Conservation (phyloP, 2,113 vertebrate species). For the Petromus typicus region DNA sequence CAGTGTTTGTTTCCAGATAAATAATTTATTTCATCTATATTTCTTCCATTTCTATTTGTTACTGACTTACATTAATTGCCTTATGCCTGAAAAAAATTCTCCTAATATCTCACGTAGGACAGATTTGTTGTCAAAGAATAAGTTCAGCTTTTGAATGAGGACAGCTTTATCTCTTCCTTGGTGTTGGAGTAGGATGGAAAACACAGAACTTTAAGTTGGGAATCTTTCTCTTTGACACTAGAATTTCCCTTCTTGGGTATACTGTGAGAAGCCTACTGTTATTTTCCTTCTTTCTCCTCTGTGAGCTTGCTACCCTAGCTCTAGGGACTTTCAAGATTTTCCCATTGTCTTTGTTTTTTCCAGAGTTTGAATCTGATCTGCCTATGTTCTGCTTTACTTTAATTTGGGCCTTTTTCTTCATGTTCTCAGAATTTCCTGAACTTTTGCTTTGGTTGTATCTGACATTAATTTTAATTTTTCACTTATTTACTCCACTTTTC, state of each 20-base stretch:
- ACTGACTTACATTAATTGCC: not conserved
- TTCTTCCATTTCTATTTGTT: not conserved
- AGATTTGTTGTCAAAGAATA: not conserved
- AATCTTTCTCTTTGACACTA: too few relatives aligned
- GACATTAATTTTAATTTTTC: not conserved
- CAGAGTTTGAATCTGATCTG: not conserved
- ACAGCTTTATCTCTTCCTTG: not conserved
- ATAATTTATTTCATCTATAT: not conserved
- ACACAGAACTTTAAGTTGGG: not conserved
- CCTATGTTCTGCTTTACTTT: not conserved
- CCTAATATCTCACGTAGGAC: not conserved
- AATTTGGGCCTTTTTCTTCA: not conserved
- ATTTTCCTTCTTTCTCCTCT: not conserved
- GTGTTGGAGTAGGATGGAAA: not conserved
- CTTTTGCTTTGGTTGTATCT: not conserved
- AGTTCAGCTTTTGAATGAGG: not conserved
- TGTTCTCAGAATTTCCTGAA: not conserved
- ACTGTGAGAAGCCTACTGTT: not conserved
- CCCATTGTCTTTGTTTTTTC: not conserved
- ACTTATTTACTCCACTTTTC: not conserved
- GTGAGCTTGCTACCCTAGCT: not conserved
- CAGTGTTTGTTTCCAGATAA: not conserved
- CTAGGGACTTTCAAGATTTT: not conserved
- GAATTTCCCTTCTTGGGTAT: not conserved
- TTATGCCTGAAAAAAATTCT: not conserved